Evolutionary conservation across 2,888 invertebrate species (phyloP).

Genomic region (Agonopterix heracliana): DNA sequence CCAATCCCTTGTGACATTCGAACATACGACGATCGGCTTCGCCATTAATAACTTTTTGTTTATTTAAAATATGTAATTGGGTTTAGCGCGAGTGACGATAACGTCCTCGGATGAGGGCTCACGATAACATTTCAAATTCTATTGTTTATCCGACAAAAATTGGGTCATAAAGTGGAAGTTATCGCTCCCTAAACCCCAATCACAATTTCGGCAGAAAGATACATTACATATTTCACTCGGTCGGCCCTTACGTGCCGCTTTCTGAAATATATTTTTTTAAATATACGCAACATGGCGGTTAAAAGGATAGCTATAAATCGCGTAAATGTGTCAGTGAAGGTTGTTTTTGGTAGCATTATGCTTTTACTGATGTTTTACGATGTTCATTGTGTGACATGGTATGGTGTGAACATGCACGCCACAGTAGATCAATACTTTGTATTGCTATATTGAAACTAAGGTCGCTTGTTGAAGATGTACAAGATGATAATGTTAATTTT

Average conservation of each 20-base stretch:
- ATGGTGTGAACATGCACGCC: not conserved
- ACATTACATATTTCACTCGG: constrained; percentile 55
- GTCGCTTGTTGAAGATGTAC: too few species aligned
- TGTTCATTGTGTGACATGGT: constrained; percentile 12
- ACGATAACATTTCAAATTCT: constrained; percentile 61
- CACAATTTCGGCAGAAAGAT: constrained; percentile 59
- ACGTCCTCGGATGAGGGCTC: constrained; percentile 26
- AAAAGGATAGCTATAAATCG: constrained; percentile 57
- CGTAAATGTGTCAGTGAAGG: constrained; percentile 36
- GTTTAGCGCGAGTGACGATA: constrained; percentile 29
- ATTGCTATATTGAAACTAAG: too few species aligned
- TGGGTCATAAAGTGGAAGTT: constrained; percentile 64
- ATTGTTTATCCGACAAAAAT: constrained; percentile 67
- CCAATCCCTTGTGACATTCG: too few species aligned
- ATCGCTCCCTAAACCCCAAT: constrained; percentile 66
- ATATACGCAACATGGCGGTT: constrained; percentile 42
- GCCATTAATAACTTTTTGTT: too few species aligned
- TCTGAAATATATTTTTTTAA: constrained; percentile 21
- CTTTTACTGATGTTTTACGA: constrained; percentile 27
- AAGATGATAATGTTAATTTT: too few species aligned
- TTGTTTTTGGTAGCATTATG: constrained; percentile 31
- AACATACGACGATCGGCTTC: too few species aligned
- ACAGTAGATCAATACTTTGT: too few species aligned
- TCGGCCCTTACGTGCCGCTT: constrained; percentile 16
- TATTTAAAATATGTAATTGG: too few species aligned